Evolutionary conservation across 2,797 vertebrate species (phyloP).

Genomic region (Myoxocephalus aenaeus): DNA sequence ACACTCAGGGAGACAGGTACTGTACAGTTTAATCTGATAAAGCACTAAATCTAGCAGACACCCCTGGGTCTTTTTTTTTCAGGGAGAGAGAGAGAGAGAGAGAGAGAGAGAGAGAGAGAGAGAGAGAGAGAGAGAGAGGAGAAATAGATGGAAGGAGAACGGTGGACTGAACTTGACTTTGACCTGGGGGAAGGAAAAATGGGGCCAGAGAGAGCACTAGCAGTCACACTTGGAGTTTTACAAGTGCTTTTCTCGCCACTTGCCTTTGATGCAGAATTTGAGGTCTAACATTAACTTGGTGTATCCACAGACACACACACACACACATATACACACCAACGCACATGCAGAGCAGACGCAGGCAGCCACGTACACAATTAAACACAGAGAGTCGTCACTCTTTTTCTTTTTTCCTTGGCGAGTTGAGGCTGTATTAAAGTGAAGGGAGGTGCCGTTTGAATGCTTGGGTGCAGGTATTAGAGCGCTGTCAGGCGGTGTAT

Average conservation of each 20-base stretch:
- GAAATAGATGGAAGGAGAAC: constrained; percentile 55
- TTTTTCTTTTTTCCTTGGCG: constrained; percentile 33
- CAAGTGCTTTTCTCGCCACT: constrained; percentile 54
- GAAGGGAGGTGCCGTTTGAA: constrained; percentile 36
- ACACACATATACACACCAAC: background rate
- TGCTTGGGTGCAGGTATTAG: constrained; percentile 61
- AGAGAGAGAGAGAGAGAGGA: constrained; percentile 10
- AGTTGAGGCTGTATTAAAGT: constrained; percentile 20
- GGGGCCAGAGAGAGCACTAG: constrained; percentile 31
- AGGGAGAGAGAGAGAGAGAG: constrained; percentile 28
- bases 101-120: constrained; percentile 44
- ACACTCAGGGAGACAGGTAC: constrained; percentile 62
- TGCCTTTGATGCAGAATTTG: constrained; percentile 56
- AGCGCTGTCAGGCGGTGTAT: constrained; percentile 43
- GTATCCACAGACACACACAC: background rate
- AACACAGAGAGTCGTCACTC: constrained; percentile 5
- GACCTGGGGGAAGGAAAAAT: constrained; percentile 64
- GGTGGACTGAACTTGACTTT: constrained; percentile 67
- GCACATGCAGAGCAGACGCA: constrained; percentile 6
- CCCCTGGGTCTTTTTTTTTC: constrained; percentile 56
- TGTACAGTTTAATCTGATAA: constrained; percentile 74
- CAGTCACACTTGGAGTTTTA: constrained; percentile 55
- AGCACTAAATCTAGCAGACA: constrained; percentile 73
- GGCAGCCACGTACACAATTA: background rate
- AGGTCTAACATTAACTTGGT: constrained; percentile 7